Conservation (phyloP, 2,797 vertebrate species). For the Dromococcyx pavoninus region DNA sequence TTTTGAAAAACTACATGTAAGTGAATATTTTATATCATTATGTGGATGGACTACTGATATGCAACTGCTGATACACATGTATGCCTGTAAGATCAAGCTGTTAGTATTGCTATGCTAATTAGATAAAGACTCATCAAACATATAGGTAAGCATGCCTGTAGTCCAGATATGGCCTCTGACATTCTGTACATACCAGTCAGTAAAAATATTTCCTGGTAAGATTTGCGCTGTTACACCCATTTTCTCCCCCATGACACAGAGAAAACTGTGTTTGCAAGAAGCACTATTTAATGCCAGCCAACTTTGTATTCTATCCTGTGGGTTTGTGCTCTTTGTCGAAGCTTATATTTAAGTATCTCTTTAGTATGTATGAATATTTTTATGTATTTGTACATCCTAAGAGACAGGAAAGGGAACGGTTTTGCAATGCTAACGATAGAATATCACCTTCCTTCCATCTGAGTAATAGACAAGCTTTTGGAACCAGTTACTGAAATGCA, state of each 20-base stretch:
- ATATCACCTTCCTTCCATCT: not conserved
- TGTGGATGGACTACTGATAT: not conserved
- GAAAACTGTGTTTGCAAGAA: not conserved
- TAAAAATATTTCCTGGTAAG: not conserved
- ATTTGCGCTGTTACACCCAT: not conserved
- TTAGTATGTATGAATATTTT: not conserved
- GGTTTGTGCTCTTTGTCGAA: not conserved
- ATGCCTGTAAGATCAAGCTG: not conserved
- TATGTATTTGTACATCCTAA: not conserved
- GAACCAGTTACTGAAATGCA: not conserved
- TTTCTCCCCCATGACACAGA: not conserved
- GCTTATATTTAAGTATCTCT: not conserved
- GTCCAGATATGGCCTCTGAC: not conserved
- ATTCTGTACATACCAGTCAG: not conserved
- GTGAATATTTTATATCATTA: not conserved
- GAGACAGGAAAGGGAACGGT: not conserved
- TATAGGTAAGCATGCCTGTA: not conserved
- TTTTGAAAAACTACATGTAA: not conserved
- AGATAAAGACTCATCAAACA: not conserved
- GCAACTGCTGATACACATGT: not conserved
- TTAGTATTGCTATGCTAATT: not conserved
- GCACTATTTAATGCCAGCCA: not conserved
- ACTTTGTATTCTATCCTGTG: not conserved
- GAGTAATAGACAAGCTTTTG: not conserved
- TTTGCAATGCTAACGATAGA: not conserved